Evolutionary conservation across 2,888 invertebrate species (phyloP), one percentile per base, ranked within the genome.

Genomic region (Acanthosepion pharaonis): DNA sequence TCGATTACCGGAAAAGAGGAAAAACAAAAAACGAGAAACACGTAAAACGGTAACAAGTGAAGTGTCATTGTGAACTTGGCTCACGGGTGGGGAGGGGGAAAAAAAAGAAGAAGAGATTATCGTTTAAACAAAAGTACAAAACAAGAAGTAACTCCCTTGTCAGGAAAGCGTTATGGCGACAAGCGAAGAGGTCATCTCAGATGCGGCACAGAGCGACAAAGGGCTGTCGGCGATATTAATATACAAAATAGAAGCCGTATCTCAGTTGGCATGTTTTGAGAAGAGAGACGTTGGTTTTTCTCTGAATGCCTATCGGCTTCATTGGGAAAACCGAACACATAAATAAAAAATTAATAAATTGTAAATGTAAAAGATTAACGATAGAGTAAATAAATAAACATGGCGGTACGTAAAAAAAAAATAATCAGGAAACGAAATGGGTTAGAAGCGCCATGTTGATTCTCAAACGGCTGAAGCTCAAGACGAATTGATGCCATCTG

Each of bases 101-200:
- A 78, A 33, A 78, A 33, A n/a, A n/a, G n/a, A n/a, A n/a, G n/a
- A n/a, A 15, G 78, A 78, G 78, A 78, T 78, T 78, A 78, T 78
- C 78, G 78, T 78, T 78, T n/a, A n/a, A 33, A 78, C 78, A 78
- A 78, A 15, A 33, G 78, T 78, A 78, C 15, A n/a, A 78, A 78
- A 78, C n/a, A 78, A 78, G 78, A 78, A 78, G 78, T 78, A 78
- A 78, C 78, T 78, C 78, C 78, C 78, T 78, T n/a, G 78, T 33
- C 78, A 78, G n/a, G n/a, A 78, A 33, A 78, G 78, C n/a, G 78
- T 33, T 15, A 78, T 78, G 78, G 78, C 78, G 78, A 78, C 78
- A 78, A 78, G n/a, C 78, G 78, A 33, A 78, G 78, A 78, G 78
- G 78, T 78, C 78, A 78, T 78, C 78, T 78, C n/a, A 78, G n/a